Evolutionary conservation across 2,113 vertebrate species (phyloP).

Genomic region (Callionymus lyra): DNA sequence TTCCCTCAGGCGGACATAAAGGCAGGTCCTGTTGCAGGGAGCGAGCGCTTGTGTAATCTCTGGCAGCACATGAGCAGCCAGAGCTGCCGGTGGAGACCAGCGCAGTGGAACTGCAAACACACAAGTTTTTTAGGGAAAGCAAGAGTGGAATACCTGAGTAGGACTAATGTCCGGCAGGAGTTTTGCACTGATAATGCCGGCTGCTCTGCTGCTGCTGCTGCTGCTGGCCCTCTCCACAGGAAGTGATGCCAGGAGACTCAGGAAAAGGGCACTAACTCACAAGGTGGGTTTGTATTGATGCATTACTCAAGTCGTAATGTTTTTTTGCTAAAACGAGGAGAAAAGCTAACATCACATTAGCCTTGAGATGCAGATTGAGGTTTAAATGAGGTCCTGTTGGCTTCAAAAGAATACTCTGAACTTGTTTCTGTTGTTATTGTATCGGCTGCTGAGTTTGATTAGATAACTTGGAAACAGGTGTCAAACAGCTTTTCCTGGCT

Average conservation of each 20-base stretch:
- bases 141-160: slow-evolving; percentile 8
- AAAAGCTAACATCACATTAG: no score
- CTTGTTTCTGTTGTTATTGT: no score
- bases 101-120: slow-evolving; percentile 4
- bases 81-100: slow-evolving; percentile 20
- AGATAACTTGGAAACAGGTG: no score
- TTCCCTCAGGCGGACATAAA: slow-evolving; percentile 30
- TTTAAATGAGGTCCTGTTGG: no score
- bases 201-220: slow-evolving; percentile 30
- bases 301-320: no score
- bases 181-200: slow-evolving; percentile 43
- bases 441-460: no score
- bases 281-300: slow-evolving; percentile 51
- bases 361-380: no score
- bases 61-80: slow-evolving; percentile 33
- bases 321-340: no score
- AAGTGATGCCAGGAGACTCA: slow-evolving; percentile 53
- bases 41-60: slow-evolving; percentile 47
- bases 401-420: no score
- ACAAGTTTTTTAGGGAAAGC: slow-evolving; percentile 8
- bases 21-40: slow-evolving; percentile 36
- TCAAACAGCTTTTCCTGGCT: no score
- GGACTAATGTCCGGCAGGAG: slow-evolving; percentile 11
- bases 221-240: slow-evolving; percentile 55
- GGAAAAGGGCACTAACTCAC: slow-evolving; percentile 66